A percentile compares a stretch with the other conserved stretches of the same genome.
Conservation (phyloP, 2,113 vertebrate species). For the Notarius quadriscutis region DNA sequence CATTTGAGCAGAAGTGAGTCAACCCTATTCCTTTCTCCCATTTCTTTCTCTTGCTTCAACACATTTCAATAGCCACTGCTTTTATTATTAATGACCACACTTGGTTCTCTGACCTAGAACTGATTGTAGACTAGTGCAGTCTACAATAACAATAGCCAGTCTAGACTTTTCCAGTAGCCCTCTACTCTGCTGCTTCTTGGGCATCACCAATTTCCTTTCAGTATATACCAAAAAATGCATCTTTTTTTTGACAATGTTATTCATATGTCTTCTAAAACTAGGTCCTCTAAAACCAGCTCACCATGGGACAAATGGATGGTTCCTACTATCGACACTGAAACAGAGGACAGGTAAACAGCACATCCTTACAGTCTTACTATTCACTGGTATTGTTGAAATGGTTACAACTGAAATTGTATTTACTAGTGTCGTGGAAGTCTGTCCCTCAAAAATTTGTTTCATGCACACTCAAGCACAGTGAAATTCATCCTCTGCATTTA, state of each 20-base stretch:
- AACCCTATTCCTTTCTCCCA: constrained; percentile 32
- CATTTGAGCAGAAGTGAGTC: constrained; percentile 72
- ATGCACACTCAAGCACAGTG: no score
- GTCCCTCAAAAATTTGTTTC: no score
- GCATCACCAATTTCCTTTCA: constrained; percentile 43
- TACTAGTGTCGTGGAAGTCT: no score
- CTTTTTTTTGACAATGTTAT: neutral
- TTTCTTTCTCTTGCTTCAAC: constrained; percentile 15
- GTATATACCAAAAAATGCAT: constrained; percentile 26
- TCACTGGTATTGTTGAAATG: neutral
- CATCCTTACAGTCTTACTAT: neutral
- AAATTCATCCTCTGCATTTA: no score
- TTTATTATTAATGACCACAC: constrained; percentile 49
- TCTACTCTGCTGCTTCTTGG: constrained; percentile 10
- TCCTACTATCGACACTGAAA: constrained; percentile 58
- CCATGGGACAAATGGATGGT: constrained; percentile 71
- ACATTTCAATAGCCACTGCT: constrained; percentile 19
- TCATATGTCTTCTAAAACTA: constrained; percentile 36
- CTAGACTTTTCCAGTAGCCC: constrained; percentile 26
- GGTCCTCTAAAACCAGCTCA: constrained; percentile 64
- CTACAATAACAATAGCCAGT: constrained; percentile 60
- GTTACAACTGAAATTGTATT: neutral
- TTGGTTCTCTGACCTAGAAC: constrained; percentile 60
- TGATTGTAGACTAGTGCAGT: constrained; percentile 61
- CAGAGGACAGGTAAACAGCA: constrained; percentile 57